phyloP scores from a whole-genome alignment of 2,888 invertebrate genomes.

The Thera britannica region DNA sequence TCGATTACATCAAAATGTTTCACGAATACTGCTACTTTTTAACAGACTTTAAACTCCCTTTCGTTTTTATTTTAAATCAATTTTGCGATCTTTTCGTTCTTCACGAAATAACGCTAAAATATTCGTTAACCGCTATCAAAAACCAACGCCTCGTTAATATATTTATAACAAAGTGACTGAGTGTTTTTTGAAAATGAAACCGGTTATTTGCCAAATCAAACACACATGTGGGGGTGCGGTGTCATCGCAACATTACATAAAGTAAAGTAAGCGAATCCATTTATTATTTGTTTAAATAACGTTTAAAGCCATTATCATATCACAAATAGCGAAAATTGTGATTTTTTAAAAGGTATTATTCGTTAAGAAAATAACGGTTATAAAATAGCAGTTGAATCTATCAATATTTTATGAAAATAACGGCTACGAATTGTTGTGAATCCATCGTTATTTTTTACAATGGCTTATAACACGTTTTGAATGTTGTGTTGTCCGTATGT shows the following conservation, averaged over 20 bases:
- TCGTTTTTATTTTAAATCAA: no score
- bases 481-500: constrained; percentile 35
- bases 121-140: not conserved
- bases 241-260: constrained; percentile 52
- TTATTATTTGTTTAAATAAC: constrained; percentile 46
- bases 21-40: no score
- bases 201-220: constrained; percentile 33
- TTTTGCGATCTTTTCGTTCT: not conserved
- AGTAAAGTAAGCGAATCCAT: constrained; percentile 64
- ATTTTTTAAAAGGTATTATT: not conserved
- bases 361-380: not conserved
- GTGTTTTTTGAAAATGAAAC: constrained; percentile 72
- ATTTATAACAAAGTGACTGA: not conserved
- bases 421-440: not conserved
- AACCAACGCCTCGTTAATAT: not conserved
- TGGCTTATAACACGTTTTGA: constrained; percentile 25
- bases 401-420: not conserved
- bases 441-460: constrained; percentile 6
- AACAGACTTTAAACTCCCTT: no score
- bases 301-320: constrained; percentile 37
- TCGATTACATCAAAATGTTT: no score
- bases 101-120: not conserved
- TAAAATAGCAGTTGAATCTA: not conserved
- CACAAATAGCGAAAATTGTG: constrained; percentile 21
- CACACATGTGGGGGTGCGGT: constrained; percentile 37